Evolutionary conservation across 2,888 invertebrate species (phyloP), one percentile per base, ranked within the genome.

Genomic region (Drosophila anomalata): DNA sequence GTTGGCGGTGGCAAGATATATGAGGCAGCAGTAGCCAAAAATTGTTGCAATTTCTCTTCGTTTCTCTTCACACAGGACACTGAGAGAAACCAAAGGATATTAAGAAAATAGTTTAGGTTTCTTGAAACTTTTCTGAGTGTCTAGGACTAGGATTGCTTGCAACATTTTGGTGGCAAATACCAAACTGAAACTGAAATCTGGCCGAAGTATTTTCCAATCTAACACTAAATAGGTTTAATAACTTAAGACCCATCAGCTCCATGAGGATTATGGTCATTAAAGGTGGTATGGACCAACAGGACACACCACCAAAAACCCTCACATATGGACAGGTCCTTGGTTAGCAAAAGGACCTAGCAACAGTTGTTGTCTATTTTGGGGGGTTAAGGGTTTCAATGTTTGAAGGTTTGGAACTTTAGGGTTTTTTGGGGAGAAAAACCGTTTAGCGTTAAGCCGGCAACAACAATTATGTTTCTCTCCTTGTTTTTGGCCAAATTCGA

Each of bases 181-280:
- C 29, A 20, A 48, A 48, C 24, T 17, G 26, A 26, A 62, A 63
- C 17, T 17, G 17, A 17, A 17, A 22, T 36, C 51, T 63, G 63
- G 47, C 22, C 44, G 52, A 65, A 65, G 66, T 33, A 65, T 66
- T 66, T 65, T 65, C 54, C 65, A 66, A 63, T 63, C 36, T 46
- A 14, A 44, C 65, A 52, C 63, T 65, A 63, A 63, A 65, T 65
- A 36, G 54, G 31, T 47, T 53, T 65, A 65, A 65, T 65, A 66
- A 66, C 65, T 65, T 65, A 65, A 65, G 66, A 41, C 66, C 54
- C 31, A 17, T n/a, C 5, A n/a, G n/a, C 9, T 7, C 26, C 26
- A 9, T 29, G 6, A 53, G 73, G 79, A 83, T 83, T 83, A 79
- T 75, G 80, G 80, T 73, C 79, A 79, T 79, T 82, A 82, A 77